Base-by-base conservation (phyloP, 2,888 invertebrate genomes). In the Crepidodera aurea region DNA sequence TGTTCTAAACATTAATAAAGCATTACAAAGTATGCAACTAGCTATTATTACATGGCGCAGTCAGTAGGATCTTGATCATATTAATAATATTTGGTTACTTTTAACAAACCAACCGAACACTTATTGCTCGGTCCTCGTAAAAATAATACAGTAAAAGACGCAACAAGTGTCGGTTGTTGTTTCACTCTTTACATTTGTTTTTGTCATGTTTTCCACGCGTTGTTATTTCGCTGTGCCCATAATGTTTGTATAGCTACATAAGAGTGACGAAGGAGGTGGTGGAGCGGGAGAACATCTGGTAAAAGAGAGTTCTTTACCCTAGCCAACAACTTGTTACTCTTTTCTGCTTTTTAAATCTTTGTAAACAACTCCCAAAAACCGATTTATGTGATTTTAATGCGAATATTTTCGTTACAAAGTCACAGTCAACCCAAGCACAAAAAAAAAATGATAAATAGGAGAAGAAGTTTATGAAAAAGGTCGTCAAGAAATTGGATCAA, bases 241-340 rank as follows among this genome's bases (percentile, higher is more conserved):
- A 69, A 69, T 72, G 70, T 71, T 71, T 71, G 69, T 71, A 70
- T 68, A 66, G 69, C 65, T 65, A 65, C 67, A 70, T 66, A 65
- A 6, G 37, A 51, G 37, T 19, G 22, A 50, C 19, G 27, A 7
- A 40, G 40, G 4, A 50, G 40, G 13, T 13, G 37, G n/a, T n/a
- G n/a, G n/a, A n/a, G n/a, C n/a, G n/a, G n/a, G 8, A 6, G 27
- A 66, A 59, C 68, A 67, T 67, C 68, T 67, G 68, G 65, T 57
- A 15, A 12, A 51, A 13, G 40, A 39, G 59, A 32, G 59, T 64
- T 60, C 60, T 62, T 62, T 53, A 60, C 60, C 40, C 64, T 55
- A 64, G 69, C 70, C 73, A 71, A 71, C 73, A 68, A 73, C 73
- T 73, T 73, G 73, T 73, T 73, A 73, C 73, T 67, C 69, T 65